Percentiles rank a stretch among this genome's conserved stretches.
Evolutionary conservation across 23 tunicate species (phyloP).

Genomic region (Diplosoma virens): DNA sequence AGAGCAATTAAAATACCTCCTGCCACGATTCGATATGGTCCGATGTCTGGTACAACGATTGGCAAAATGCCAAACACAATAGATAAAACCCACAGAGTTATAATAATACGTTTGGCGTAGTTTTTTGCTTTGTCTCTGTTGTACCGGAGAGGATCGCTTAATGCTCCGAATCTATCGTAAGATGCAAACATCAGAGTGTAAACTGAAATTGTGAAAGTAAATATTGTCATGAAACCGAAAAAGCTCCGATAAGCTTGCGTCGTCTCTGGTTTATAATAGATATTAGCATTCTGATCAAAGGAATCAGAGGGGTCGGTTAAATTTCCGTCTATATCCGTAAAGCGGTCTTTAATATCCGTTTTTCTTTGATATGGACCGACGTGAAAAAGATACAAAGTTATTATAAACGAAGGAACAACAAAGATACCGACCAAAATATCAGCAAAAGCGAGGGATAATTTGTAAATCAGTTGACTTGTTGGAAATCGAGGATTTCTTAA

Average conservation of each 20-base stretch:
- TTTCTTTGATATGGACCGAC: neutral
- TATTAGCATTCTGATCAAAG: neutral
- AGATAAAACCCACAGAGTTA: conserved; percentile 18
- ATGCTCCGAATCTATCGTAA: conserved; percentile 40
- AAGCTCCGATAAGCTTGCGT: neutral
- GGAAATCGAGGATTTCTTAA: neutral
- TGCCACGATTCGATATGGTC: neutral
- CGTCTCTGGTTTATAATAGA: neutral
- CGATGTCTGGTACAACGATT: neutral
- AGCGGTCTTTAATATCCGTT: neutral
- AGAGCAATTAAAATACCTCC: conserved; percentile 23
- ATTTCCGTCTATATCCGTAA: neutral
- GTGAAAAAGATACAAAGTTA: neutral
- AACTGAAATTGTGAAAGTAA: conserved; percentile 26
- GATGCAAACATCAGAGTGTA: conserved; percentile 45
- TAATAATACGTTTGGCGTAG: conserved; percentile 12
- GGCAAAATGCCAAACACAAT: conserved; percentile 24
- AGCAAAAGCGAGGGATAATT: conserved; percentile 11
- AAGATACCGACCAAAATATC: conserved; percentile 23
- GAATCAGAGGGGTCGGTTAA: neutral
- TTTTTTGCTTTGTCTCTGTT: conserved; percentile 24
- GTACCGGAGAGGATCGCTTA: conserved; percentile 32
- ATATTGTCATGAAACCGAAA: conserved; percentile 36
- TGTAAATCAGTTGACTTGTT: conserved; percentile 9
- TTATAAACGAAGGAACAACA: conserved; percentile 12